Conservation (phyloP, 2,888 invertebrate species). For the Belgica antarctica region DNA sequence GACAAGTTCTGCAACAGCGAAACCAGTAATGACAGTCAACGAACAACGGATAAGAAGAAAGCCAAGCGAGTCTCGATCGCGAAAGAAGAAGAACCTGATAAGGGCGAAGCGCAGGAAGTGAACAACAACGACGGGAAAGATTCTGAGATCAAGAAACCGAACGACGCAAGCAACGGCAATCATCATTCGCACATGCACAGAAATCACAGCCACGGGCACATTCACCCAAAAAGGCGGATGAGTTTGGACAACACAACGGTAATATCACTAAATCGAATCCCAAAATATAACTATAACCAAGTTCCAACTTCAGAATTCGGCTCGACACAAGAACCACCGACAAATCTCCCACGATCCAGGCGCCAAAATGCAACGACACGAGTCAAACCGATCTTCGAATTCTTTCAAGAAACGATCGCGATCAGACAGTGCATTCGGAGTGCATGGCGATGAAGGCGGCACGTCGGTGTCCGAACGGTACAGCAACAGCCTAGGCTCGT, state of each 20-base stretch:
- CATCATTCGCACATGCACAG: constrained; percentile 40
- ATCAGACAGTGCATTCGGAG: constrained; percentile 20
- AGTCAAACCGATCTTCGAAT: constrained; percentile 23
- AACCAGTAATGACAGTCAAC: background rate
- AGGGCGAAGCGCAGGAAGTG: background rate
- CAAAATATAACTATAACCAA: background rate
- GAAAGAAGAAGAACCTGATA: constrained; percentile 15
- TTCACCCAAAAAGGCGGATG: constrained; percentile 36
- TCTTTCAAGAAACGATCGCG: constrained; percentile 39
- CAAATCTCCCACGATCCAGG: constrained; percentile 49
- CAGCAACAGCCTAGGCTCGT: constrained; percentile 54
- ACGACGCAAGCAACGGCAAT: background rate
- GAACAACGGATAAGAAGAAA: constrained; percentile 31
- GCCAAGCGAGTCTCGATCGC: constrained; percentile 36
- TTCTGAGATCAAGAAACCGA: background rate
- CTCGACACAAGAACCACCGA: constrained; percentile 33
- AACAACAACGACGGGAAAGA: background rate
- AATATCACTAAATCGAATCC: background rate
- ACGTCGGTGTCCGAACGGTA: constrained; percentile 52
- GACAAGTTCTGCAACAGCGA: constrained; percentile 32
- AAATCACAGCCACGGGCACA: constrained; percentile 29
- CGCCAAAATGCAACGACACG: constrained; percentile 16
- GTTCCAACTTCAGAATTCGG: constrained; percentile 12
- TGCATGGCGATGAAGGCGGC: constrained; percentile 45
- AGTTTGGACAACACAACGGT: constrained; percentile 32